Conservation (phyloP, 2,888 invertebrate species). For the Clusia tigrina region DNA sequence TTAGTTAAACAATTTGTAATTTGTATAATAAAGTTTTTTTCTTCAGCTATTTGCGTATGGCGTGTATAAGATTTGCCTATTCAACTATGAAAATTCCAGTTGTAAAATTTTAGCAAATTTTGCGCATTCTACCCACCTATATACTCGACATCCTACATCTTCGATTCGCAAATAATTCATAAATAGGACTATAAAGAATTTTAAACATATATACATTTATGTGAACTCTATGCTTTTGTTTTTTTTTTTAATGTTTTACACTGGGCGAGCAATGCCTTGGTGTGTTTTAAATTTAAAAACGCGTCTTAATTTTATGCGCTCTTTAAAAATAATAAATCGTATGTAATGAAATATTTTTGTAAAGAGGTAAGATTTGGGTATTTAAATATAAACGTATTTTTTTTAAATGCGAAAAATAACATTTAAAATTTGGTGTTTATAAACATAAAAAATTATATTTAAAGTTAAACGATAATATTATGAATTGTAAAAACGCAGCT, state of each 20-base stretch:
- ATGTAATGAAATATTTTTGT: slow-evolving; percentile 44
- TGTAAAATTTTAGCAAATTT: slow-evolving; percentile 4
- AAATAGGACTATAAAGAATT: slow-evolving; percentile 30
- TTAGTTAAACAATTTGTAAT: slow-evolving; percentile 38
- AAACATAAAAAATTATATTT: slow-evolving; percentile 16
- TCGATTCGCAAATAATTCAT: slow-evolving; percentile 16
- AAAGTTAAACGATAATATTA: too few species aligned
- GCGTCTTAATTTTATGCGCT: slow-evolving; percentile 64
- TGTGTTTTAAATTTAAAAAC: slow-evolving; percentile 56
- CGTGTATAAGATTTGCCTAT: slow-evolving; percentile 39
- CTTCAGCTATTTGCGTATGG: slow-evolving; percentile 60
- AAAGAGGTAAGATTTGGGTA: slow-evolving; percentile 64
- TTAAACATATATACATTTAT: not conserved
- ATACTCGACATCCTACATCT: not conserved
- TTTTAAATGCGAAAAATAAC: slow-evolving; percentile 31
- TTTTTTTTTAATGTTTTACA: slow-evolving; percentile 49
- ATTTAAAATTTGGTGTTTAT: not conserved
- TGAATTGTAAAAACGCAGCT: too few species aligned
- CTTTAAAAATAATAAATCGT: slow-evolving; percentile 43
- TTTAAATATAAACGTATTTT: slow-evolving; percentile 36
- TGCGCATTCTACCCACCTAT: not conserved
- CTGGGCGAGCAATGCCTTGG: slow-evolving; percentile 66
- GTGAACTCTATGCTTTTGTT: slow-evolving; percentile 8
- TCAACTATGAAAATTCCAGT: slow-evolving; percentile 13
- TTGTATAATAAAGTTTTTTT: slow-evolving; percentile 61